Evolutionary conservation across 2,113 vertebrate species (phyloP), one percentile per base, ranked within the genome.

Genomic region (Sceloporus undulatus): DNA sequence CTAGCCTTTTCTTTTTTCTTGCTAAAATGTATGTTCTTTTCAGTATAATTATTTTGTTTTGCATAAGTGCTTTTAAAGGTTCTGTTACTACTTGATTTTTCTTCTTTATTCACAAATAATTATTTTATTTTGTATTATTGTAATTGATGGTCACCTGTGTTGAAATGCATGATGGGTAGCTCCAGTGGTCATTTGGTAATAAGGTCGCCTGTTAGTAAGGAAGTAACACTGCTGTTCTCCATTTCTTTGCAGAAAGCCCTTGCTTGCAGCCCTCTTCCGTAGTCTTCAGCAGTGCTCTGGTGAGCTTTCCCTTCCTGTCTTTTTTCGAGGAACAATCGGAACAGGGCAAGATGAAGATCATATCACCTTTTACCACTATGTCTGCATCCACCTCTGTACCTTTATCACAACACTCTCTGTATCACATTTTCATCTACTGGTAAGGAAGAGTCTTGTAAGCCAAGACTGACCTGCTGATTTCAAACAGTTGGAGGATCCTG

Each of bases 371-470:
- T 98, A 99, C 91, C 97, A 98, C 74, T 97, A 99, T 1, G 88
- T 98, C 38, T 99, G 98, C 85, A 95, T 98, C 87, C 98, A 98
- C 9, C 93, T 99, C 68, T 99, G 98, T 89, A 94, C 97, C 74
- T 98, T 96, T 80, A 97, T 99, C 82, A 97, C 98, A 88, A 95
- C 96, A 1, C 96, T 98, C 34, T 96, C 97, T 2, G 94, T 97
- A 10, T 93, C 92, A 1, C 94, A 97, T 78, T 98, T 99, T 75
- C 92, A 97, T 34, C 89, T 95, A 40, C 93, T 99, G 98, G 99
- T 99, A 91, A 97, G 98, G 76, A 0, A 21, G 5, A 77, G 25
- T 0, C 0, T 85, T 71, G 16, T 23, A 88, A 52, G 25, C 3
- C 23, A 76, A 62, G 13, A 42, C 11, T 29, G 18, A 75, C 40